These are phyloP conservation scores for Phylloscopus trochilus DNA, from an alignment of 2,113 vertebrate genomes.

Conservation along the genomic window DNA sequence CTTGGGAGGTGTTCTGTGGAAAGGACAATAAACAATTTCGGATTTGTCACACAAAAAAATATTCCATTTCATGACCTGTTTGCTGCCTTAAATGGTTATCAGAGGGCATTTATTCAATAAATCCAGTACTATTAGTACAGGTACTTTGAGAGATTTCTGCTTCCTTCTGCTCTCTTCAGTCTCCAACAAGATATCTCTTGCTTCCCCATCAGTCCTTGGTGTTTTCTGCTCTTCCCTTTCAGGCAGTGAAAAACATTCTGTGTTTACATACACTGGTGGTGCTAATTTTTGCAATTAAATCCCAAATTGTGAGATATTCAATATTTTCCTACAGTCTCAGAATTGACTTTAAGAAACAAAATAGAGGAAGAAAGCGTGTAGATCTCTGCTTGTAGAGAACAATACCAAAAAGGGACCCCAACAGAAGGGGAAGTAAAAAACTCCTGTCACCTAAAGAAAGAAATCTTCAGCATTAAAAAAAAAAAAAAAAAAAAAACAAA, in stretches of 20 bases:
- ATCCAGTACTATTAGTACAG: neutral
- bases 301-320: neutral
- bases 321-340: neutral
- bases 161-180: neutral
- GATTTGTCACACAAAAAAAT: neutral
- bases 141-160: neutral
- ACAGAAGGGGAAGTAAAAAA: neutral
- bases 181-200: neutral
- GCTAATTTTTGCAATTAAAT: neutral
- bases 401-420: neutral
- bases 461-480: neutral
- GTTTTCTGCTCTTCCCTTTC: neutral
- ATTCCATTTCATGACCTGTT: neutral
- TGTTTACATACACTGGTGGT: neutral
- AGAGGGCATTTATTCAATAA: neutral
- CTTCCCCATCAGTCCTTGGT: neutral
- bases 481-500: too few species aligned
- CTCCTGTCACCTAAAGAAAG: neutral
- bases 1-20: constrained; percentile 76
- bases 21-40: neutral
- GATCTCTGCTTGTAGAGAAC: neutral
- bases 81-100: neutral
- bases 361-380: neutral
- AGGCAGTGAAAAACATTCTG: neutral
- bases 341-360: neutral